Conservation (phyloP, 2,113 vertebrate genomes). For the Oreocharis arfaki region DNA sequence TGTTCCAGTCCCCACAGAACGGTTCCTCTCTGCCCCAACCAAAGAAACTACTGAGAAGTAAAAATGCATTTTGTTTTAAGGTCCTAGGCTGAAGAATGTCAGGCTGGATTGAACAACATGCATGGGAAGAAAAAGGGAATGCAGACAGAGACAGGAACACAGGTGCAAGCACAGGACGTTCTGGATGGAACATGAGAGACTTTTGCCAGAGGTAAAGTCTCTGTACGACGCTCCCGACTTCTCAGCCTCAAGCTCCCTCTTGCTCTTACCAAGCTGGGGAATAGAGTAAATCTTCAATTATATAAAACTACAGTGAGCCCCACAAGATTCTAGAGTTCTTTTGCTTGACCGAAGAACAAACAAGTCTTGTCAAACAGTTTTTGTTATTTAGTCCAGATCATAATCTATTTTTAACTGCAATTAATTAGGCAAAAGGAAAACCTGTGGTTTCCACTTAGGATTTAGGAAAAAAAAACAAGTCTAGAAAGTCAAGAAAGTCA, state of each 20-base stretch:
- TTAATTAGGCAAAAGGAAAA: neutral
- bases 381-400: neutral
- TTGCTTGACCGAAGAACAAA: neutral
- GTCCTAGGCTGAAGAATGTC: neutral
- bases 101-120: neutral
- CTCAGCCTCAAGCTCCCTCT: neutral
- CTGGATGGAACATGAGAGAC: neutral
- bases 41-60: neutral
- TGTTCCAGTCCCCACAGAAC: neutral
- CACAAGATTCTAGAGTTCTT: neutral
- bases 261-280: accelerated
- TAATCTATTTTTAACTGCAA: neutral
- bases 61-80: neutral
- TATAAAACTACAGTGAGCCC: neutral
- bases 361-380: neutral
- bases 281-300: neutral
- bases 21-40: neutral
- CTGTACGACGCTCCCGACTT: neutral
- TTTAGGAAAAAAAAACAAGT: accelerated
- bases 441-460: neutral
- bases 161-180: neutral
- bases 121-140: neutral
- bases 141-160: neutral
- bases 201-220: neutral
- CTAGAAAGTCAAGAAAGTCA: neutral